Evolutionary conservation across 2,888 invertebrate species (phyloP).

Genomic region (Sepioteuthis lessoniana): DNA sequence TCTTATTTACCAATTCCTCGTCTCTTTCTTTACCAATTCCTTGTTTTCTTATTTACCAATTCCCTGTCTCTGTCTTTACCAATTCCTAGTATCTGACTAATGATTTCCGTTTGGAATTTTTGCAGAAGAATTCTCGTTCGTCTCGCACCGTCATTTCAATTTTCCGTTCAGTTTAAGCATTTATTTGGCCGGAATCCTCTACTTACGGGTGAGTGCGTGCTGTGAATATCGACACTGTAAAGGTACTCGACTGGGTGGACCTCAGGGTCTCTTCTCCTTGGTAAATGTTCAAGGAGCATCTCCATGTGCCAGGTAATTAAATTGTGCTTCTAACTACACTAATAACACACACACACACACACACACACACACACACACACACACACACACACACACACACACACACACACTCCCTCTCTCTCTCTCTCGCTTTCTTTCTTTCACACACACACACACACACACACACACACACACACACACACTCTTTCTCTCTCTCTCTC

Average conservation of each 20-base stretch:
- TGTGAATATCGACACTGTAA: conserved; percentile 75
- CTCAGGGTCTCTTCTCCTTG: conserved; percentile 75
- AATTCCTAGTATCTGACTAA: background rate
- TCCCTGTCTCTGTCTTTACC: background rate
- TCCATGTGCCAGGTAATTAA: conserved; percentile 73
- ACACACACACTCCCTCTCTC: too few relatives aligned
- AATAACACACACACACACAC: too few relatives aligned
- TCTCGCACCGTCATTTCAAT: conserved; percentile 74
- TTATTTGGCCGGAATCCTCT: conserved; percentile 74
- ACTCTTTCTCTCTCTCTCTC: too few relatives aligned
- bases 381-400: too few relatives aligned
- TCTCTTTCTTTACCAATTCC: background rate
- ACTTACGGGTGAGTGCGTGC: conserved; percentile 75
- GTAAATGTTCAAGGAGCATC: conserved; percentile 70
- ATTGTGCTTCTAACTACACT: background rate
- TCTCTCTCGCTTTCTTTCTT: too few relatives aligned
- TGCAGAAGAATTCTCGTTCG: conserved; percentile 74
- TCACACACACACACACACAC: too few relatives aligned
- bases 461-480: too few relatives aligned
- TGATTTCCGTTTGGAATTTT: conserved; percentile 45
- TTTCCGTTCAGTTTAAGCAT: conserved; percentile 76
- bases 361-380: too few relatives aligned
- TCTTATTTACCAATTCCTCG: background rate
- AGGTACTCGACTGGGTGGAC: conserved; percentile 74
- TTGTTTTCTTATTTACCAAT: background rate